Base-by-base conservation (phyloP, 1,140 invertebrate species). In the Copidosoma floridanum region DNA sequence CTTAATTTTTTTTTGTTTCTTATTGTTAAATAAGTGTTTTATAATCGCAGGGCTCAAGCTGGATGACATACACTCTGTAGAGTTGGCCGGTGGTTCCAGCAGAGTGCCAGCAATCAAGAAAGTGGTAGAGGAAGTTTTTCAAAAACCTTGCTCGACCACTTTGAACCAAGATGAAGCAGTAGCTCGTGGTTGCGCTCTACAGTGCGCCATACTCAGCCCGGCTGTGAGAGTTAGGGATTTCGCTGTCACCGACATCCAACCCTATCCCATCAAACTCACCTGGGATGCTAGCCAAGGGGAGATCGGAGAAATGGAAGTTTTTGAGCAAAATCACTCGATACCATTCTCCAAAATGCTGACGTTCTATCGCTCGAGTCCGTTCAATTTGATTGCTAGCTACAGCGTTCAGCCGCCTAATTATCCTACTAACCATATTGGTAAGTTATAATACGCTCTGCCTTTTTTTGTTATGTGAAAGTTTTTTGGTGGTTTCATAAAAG, bases 91-190 rank as follows among this genome's bases (percentile, higher is more conserved):
- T 61, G 98, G 97, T 35, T 95, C 94, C 8, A 92, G 90, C 38
- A 87, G 98, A 67, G 90, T 99, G 71, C 97, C 97, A 16, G 87
- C 91, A 2, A 89, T 99, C 18, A 99, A 98, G 79, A 80, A 83
- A 27, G 71, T 97, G 8, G 91, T 99, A 60, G 90, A 94, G 73
- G 86, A 92, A 74, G 86, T 95, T 1, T 97, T 95, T 76, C 86
- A 87, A 16, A 92, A 93, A 71, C 82, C 87, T 47, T 87, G 93
- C 16, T 95, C 93, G 40, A 99, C 97, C 1, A 99, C 97, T 14
- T 79, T 99, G 24, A 99, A 99, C 81, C 90, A 97, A 76, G 97
- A 99, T 78, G 98, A 99, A 81, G 92, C 97, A 24, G 95, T 99
- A 8, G 85, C 95, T 7, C 85, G 97, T 53, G 97, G 97, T 1